These are phyloP conservation scores for Halcyon badia DNA, from an alignment of 2,797 vertebrate genomes.

Conservation along the genomic window DNA sequence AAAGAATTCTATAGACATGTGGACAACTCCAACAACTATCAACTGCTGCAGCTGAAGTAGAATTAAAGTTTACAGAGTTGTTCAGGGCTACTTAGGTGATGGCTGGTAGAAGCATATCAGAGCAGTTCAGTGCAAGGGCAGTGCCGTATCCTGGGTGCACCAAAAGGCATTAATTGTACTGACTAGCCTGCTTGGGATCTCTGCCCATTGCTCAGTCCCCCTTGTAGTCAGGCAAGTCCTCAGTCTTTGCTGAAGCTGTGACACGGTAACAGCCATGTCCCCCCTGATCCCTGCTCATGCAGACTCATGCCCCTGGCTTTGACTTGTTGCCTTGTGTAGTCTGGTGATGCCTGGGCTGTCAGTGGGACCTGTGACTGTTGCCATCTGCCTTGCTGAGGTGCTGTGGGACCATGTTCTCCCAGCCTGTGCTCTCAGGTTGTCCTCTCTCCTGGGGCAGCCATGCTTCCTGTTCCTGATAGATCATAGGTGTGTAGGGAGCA, in stretches of 20 bases:
- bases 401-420: background rate
- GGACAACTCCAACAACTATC: background rate
- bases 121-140: background rate
- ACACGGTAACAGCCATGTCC: background rate
- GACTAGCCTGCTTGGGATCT: background rate
- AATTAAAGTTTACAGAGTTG: background rate
- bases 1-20: background rate
- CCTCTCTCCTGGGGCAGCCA: background rate
- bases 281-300: background rate
- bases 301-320: background rate
- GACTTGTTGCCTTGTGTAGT: background rate
- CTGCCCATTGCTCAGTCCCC: rapidly evolving
- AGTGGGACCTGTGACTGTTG: background rate
- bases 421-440: background rate
- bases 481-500: background rate
- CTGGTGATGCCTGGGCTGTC: background rate
- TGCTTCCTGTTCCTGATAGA: background rate
- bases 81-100: background rate
- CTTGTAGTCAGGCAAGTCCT: background rate
- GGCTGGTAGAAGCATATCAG: background rate
- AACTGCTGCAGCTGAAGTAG: background rate
- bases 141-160: too few relatives aligned
- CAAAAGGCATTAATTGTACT: background rate
- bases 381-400: background rate
- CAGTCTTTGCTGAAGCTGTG: background rate